These are phyloP conservation scores for Alligator sinensis DNA, from an alignment of 2,113 vertebrate species.

Conservation along the genomic window DNA sequence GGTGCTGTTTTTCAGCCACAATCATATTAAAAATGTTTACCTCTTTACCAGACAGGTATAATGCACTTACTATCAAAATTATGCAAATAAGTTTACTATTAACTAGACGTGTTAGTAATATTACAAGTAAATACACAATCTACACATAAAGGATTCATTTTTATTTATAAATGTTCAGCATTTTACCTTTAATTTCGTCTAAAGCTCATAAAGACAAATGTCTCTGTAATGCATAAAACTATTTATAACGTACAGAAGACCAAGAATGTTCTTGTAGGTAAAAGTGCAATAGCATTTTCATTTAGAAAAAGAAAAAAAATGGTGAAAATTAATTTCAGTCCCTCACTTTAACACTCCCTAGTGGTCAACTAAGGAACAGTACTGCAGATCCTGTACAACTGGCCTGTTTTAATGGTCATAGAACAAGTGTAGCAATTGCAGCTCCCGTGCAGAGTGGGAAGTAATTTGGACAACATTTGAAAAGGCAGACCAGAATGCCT, in stretches of 20 bases:
- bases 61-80: slow-evolving; percentile 18
- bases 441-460: not conserved
- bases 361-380: slow-evolving; percentile 33
- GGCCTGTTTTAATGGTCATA: not conserved
- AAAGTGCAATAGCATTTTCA: slow-evolving; percentile 7
- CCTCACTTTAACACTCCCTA: slow-evolving; percentile 70
- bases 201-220: slow-evolving; percentile 49
- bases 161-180: not conserved
- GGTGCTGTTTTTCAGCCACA: slow-evolving; percentile 35
- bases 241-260: not conserved
- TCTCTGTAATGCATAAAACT: not conserved
- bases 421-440: not conserved
- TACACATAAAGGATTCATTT: not conserved
- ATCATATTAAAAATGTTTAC: slow-evolving; percentile 67
- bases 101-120: not conserved
- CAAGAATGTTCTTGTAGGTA: not conserved
- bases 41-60: slow-evolving; percentile 50
- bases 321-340: slow-evolving; percentile 11
- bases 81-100: slow-evolving; percentile 31
- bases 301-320: not conserved
- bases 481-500: not conserved
- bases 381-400: not conserved
- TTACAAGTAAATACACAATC: not conserved
- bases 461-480: not conserved
- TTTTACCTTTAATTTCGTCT: slow-evolving; percentile 43